Evolutionary conservation across 35 echinoderm and acorn worm genomes (phyloP), one percentile per base, ranked within the genome.

Genomic region (Eucidaris tribuloides): DNA sequence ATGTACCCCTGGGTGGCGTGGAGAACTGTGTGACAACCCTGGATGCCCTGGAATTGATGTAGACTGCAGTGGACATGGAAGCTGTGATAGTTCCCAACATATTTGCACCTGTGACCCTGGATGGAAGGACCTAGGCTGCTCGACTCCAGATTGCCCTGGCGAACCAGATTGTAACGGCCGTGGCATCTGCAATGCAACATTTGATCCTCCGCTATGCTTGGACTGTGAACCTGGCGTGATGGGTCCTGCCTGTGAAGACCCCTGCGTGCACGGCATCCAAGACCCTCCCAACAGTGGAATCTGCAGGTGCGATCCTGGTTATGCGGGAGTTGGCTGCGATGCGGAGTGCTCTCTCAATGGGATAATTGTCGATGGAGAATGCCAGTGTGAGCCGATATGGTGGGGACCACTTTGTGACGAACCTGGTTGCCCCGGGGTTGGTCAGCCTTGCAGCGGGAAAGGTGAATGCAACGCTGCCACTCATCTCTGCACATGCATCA

Each of bases 221-320:
- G 82, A 96, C 54, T 96, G 93, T 72, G 42, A 42, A 45, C 19
- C 65, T 59, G 93, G 88, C 15, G 86, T 89, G 88, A 96, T 96
- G 93, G 93, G 93, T 38, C 83, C 79, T 43, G 82, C 93, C 4
- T 96, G 93, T 91, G 93, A 96, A 82, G 93, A 96, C 20, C 93
- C 93, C 14, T 96, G 93, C 65, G 34, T 82, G 27, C 2, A 91
- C 79, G 93, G 93, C 33, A 49, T 68, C 7, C 93, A 96, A 70
- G 78, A 77, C 7, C 93, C 93, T 64, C 81, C 81, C 30, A 82
- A 96, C 44, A 96, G 93, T 87, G 93, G 93, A 7, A 78, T 68
- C 88, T 96, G 93, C 76, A 71, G 82, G 5, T 96, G 93, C 45
- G 79, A 65, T 18, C 39, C 40, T 43, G 79, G 83, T 28, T 96